A percentile compares a stretch with the other conserved stretches of the same genome.
phyloP scores from a whole-genome alignment of 2,888 invertebrate species.

The Spialia ferax region DNA sequence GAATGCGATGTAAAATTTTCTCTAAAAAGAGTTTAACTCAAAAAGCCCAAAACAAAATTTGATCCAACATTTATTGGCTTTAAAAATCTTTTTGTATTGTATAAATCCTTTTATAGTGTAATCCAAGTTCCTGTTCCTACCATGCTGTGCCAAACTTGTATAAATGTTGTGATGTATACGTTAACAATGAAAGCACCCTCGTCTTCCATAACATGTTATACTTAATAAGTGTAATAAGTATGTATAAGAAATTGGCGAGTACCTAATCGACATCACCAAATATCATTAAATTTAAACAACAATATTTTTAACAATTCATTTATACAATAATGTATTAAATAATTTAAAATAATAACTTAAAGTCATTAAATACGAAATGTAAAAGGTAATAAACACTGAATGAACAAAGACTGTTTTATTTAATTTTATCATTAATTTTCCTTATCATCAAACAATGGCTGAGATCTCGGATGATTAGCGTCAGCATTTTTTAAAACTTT shows the following conservation, averaged over 20 bases:
- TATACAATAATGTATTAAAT: slow-evolving; percentile 78
- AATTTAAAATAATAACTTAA: slow-evolving; percentile 80
- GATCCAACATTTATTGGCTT: slow-evolving; percentile 22
- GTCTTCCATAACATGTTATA: slow-evolving; percentile 77
- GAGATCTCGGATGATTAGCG: slow-evolving; percentile 61
- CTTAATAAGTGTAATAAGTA: slow-evolving; percentile 54
- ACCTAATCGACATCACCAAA: slow-evolving; percentile 47
- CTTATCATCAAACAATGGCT: slow-evolving; percentile 65
- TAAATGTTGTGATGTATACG: slow-evolving; percentile 54
- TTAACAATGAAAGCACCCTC: slow-evolving; percentile 64
- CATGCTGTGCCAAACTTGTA: slow-evolving; percentile 76
- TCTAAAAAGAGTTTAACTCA: slow-evolving; percentile 31
- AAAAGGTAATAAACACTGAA: slow-evolving; percentile 79
- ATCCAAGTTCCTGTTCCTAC: slow-evolving; percentile 72
- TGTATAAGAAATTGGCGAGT: slow-evolving; percentile 35
- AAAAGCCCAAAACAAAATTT: slow-evolving; percentile 13
- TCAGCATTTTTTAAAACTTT: slow-evolving; percentile 71
- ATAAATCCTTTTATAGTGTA: slow-evolving; percentile 33
- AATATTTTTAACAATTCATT: slow-evolving; percentile 57
- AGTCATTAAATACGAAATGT: slow-evolving; percentile 70
- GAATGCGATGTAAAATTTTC: too few species aligned
- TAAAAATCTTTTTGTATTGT: slow-evolving; percentile 26
- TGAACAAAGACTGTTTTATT: slow-evolving; percentile 60
- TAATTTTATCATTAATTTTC: slow-evolving; percentile 55
- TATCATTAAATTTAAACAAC: slow-evolving; percentile 65